Percentiles rank a stretch among this genome's conserved stretches.
phyloP scores from a whole-genome alignment of 2,797 vertebrate species.

The Falco columbarius region DNA sequence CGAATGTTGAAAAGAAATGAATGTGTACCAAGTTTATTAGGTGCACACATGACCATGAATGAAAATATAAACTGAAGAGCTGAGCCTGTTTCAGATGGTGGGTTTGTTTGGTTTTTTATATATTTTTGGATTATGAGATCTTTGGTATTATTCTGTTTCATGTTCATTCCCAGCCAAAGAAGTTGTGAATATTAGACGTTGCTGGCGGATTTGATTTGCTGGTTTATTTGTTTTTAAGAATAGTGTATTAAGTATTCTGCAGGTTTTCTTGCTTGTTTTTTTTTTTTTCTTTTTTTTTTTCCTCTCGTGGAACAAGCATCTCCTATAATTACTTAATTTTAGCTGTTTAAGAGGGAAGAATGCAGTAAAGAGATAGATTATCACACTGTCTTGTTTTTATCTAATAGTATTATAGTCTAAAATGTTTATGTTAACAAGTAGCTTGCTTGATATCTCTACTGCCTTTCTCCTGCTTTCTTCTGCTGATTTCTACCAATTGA shows the following conservation, averaged over 20 bases:
- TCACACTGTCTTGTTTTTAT: neutral
- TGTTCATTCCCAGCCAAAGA: neutral
- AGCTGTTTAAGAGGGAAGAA: neutral
- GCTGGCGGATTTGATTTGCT: neutral
- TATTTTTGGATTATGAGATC: neutral
- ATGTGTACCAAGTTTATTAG: neutral
- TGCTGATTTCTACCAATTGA: neutral
- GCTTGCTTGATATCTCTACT: neutral
- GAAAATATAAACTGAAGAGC: neutral
- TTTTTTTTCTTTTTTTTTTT: neutral
- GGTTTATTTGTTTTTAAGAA: neutral
- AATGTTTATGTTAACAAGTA: neutral
- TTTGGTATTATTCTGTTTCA: neutral
- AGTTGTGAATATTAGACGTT: neutral
- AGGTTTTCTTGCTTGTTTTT: rapidly evolving
- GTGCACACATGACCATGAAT: neutral
- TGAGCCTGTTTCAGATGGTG: neutral
- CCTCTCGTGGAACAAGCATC: neutral
- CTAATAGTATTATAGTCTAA: neutral
- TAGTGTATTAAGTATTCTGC: neutral
- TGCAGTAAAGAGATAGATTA: neutral
- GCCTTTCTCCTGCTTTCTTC: neutral
- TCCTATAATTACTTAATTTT: neutral
- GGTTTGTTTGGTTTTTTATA: neutral
- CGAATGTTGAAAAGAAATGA: neutral